Evolutionary conservation across 1,140 invertebrate species (phyloP), one percentile per base, ranked within the genome.

Genomic region (Aphelenchoides fujianensis): DNA sequence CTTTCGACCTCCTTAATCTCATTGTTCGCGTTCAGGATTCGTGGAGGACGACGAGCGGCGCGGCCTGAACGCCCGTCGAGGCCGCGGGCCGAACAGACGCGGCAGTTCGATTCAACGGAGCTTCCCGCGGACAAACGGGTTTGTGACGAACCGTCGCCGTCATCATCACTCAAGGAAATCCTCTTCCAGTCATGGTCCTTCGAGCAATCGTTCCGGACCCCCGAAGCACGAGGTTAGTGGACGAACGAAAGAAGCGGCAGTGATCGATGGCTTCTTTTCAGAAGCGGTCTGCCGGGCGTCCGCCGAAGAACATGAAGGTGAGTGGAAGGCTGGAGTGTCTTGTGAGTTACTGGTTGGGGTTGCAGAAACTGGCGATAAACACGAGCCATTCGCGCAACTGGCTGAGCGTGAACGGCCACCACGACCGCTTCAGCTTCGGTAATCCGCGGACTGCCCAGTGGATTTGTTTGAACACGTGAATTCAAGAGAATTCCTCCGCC

Each of bases 1-100:
- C 70, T 69, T 69, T 7, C 12, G 28, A n/a, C n/a, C n/a, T 48
- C 41, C 41, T 48, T 48, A 48, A 16, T 48, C 41, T 48, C 41
- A 16, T 48, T 48, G 41, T 48, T 48, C n/a, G n/a, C n/a, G n/a
- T n/a, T n/a, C 41, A 48, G 41, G 41, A 16, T 48, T 48, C 41
- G 41, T 48, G 12, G 41, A 48, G 23, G 41, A 48, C 12, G 41
- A 48, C 41, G 41, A 48, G 12, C 41, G 41, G 23, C 12, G 23
- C 41, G 23, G 12, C 12, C 23, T 48, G 12, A 48, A 48, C 41
- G 12, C 23, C 23, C 41, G 41, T 48, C 41, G 41, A 12, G 41
- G 41, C 41, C 41, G 41, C 12, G 12, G 12, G 41, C 12, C 12
- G 12, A 48, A 48, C 23, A 12, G 41, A 48, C 41, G 41, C 23